A percentile compares a stretch with the other conserved stretches of the same genome.
Conservation (phyloP, 1,140 invertebrate species). For the Globodera rostochiensis region DNA sequence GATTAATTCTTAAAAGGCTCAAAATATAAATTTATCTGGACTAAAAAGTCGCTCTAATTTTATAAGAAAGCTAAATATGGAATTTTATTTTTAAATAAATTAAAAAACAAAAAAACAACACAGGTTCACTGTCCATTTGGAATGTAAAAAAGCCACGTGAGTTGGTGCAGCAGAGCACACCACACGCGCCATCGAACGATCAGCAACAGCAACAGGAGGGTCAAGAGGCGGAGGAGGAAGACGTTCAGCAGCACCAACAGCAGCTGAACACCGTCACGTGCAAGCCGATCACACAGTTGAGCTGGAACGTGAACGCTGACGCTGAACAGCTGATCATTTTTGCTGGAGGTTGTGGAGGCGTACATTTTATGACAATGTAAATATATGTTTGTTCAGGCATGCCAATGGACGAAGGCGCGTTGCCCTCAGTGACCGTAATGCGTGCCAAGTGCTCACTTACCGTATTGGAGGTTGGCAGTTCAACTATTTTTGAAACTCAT, state of each 20-base stretch:
- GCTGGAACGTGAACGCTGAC: conserved; percentile 57
- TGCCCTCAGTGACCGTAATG: conserved; percentile 79
- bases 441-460: conserved; percentile 87
- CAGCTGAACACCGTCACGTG: conserved; percentile 15
- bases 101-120: no score
- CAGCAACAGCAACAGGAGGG: not conserved
- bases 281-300: conserved; percentile 56
- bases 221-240: conserved; percentile 18
- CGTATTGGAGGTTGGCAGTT: conserved; percentile 32
- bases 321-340: conserved; percentile 67
- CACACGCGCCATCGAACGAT: conserved; percentile 49
- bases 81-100: no score
- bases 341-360: conserved; percentile 65
- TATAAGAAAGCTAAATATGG: no score
- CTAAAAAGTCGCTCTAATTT: no score
- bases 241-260: not conserved
- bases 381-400: conserved; percentile 49
- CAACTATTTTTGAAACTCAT: not conserved
- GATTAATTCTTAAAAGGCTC: no score
- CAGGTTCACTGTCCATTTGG: conserved; percentile 50
- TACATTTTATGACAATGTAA: conserved; percentile 8
- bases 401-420: conserved; percentile 59
- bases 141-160: conserved; percentile 57
- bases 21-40: no score
- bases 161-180: conserved; percentile 49